Conservation (phyloP, 2,113 vertebrate species). For the Otis tarda region DNA sequence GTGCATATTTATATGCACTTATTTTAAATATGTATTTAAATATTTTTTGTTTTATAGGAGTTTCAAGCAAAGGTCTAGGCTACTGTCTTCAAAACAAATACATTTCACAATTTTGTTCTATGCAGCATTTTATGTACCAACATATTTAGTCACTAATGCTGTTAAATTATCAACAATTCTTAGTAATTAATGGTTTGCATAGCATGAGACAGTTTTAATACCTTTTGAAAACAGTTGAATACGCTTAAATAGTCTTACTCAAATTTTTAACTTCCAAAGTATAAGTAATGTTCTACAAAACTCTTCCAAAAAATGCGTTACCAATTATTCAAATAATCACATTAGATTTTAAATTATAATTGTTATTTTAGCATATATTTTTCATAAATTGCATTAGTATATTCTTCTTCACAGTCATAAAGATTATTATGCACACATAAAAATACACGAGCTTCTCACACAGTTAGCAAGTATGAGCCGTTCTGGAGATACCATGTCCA, state of each 20-base stretch:
- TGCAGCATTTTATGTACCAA: neutral
- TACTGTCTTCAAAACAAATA: neutral
- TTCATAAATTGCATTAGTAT: neutral
- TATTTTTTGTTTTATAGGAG: neutral
- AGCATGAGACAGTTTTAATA: neutral
- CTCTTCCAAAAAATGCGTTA: neutral
- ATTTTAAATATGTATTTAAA: neutral
- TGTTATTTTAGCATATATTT: neutral
- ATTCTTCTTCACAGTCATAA: neutral
- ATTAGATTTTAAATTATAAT: neutral
- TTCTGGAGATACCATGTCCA: neutral
- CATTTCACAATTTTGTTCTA: neutral
- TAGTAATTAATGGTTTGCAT: neutral
- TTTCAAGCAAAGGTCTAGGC: neutral
- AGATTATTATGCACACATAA: neutral
- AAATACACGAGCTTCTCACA: neutral
- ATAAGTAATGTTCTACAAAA: neutral
- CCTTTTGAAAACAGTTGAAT: neutral
- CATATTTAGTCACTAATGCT: neutral
- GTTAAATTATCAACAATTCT: neutral
- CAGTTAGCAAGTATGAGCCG: neutral
- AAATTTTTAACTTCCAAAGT: neutral
- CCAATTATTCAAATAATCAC: neutral
- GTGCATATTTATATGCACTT: neutral
- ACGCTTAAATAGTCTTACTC: neutral